Evolutionary conservation across 2,888 invertebrate species (phyloP).

Genomic region (Andrena marginata): DNA sequence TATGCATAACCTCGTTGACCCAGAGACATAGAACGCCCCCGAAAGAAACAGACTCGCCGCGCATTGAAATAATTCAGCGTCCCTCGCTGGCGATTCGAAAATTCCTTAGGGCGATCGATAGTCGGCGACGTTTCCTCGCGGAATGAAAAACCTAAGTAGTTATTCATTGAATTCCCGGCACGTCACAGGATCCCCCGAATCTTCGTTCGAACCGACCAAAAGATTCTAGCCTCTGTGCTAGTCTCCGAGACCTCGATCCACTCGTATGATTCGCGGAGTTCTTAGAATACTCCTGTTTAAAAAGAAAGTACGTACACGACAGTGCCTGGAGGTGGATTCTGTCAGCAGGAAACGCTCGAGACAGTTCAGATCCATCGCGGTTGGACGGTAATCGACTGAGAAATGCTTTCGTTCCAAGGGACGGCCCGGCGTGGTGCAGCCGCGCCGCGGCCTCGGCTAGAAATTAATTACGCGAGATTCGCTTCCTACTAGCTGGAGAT

Average conservation of each 20-base stretch:
- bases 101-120: slow-evolving; percentile 45
- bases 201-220: too few species aligned
- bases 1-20: slow-evolving; percentile 56
- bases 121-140: slow-evolving; percentile 10
- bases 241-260: too few species aligned
- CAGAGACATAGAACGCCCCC: slow-evolving; percentile 9
- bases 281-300: background rate
- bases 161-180: too few species aligned
- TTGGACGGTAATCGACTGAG: slow-evolving; percentile 55
- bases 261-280: too few species aligned
- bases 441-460: slow-evolving; percentile 24
- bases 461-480: slow-evolving; percentile 64
- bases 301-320: background rate
- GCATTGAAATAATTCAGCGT: slow-evolving; percentile 44
- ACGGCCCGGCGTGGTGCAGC: slow-evolving; percentile 1
- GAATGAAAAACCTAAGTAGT: slow-evolving; percentile 5
- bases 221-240: too few species aligned
- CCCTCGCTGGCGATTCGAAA: slow-evolving; percentile 41
- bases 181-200: too few species aligned
- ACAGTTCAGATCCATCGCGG: slow-evolving; percentile 40
- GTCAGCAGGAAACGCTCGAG: slow-evolving; percentile 14
- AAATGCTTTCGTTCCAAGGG: slow-evolving; percentile 46
- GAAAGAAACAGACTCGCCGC: slow-evolving; percentile 9
- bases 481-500: slow-evolving; percentile 42
- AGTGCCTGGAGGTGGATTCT: slow-evolving; percentile 1